Base-by-base conservation (phyloP, 2,797 vertebrate species). In the Notolabrus celidotus region DNA sequence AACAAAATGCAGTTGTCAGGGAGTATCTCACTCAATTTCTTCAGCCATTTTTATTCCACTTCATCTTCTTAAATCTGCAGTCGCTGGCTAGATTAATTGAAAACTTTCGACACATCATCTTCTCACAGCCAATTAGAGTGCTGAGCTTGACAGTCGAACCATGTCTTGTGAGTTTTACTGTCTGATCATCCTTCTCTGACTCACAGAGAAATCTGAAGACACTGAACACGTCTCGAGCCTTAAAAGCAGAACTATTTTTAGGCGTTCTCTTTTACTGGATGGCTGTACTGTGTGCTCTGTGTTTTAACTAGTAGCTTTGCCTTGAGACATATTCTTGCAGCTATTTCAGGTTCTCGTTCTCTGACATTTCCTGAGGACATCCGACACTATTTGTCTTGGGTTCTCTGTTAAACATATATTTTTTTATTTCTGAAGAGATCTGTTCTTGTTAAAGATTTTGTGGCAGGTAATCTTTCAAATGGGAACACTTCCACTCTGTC, bases 391-490 rank as follows among this genome's bases (percentile, higher is more conserved):
- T 29, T 41, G 49, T 73, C 34, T 77, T 14, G 56, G n/a, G 23
- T 20, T 53, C 25, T 46, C 45, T 39, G 11, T n/a, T n/a, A n/a
- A n/a, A n/a, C n/a, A n/a, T n/a, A n/a, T n/a, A n/a, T n/a, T n/a
- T n/a, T n/a, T n/a, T n/a, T n/a, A 17, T 57, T 56, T 36, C 51
- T 46, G 61, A 59, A 61, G 10, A 61, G 17, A 52, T 66, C 12
- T 67, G 15, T 25, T 31, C 9, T 3, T 41, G 25, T 23, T 60
- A 31, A 45, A 7, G 9, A 10, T 22, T 64, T 55, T 65, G 25
- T 50, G 10, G 11, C 3, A 47, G 47, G 34, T 17, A 3, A 10
- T 20, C 31, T 10, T 17, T 22, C 12, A 15, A 2, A 47, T 27
- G 16, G 16, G 19, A 33, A 58, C 23, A 42, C 16, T 53, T 46